These are phyloP conservation scores for Scolopax bukidnonensis DNA, from an alignment of 2,797 vertebrate species.

Conservation along the genomic window DNA sequence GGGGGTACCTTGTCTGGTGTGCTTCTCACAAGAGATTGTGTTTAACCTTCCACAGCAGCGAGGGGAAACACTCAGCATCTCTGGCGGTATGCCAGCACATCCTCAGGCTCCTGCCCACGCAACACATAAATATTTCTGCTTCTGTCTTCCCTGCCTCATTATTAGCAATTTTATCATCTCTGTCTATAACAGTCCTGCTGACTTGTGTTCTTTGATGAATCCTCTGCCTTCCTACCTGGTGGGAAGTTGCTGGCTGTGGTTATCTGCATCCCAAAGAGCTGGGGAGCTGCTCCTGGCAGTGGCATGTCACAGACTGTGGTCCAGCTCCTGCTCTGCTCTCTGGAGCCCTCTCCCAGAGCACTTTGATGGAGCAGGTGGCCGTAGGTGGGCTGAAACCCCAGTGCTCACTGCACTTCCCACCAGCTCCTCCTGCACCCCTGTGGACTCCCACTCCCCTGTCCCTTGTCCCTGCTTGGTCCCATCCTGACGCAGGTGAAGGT, in stretches of 20 bases:
- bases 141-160: constrained; percentile 3
- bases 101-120: neutral
- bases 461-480: accelerated
- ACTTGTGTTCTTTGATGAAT: constrained; percentile 6
- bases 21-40: neutral
- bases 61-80: neutral
- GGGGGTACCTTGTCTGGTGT: neutral
- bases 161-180: constrained; percentile 25
- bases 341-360: accelerated
- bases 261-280: neutral
- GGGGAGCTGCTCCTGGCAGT: neutral
- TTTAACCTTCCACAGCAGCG: neutral
- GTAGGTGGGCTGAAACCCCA: neutral
- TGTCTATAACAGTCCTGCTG: neutral
- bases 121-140: constrained; percentile 11
- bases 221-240: neutral
- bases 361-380: neutral
- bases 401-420: neutral
- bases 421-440: neutral
- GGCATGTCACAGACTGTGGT: neutral
- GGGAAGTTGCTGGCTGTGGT: neutral
- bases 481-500: neutral
- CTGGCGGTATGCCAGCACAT: neutral
- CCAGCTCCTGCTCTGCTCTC: neutral
- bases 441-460: neutral